These are phyloP conservation scores for Syngnathus floridae DNA, from an alignment of 2,113 vertebrate species.

Conservation along the genomic window DNA sequence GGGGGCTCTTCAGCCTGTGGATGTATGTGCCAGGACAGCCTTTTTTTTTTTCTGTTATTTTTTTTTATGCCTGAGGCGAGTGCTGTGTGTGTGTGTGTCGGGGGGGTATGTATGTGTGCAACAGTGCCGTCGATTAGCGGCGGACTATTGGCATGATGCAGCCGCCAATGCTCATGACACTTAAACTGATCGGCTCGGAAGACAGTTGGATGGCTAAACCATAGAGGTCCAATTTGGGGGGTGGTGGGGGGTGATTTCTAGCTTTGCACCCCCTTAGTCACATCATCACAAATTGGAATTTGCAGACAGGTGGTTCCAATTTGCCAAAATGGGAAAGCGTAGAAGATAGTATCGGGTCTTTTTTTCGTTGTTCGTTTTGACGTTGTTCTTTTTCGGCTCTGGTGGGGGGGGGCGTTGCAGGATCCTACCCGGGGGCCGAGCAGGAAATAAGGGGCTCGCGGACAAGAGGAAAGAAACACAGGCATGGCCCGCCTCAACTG, in stretches of 20 bases:
- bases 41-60: constrained; percentile 4
- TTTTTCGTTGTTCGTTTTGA: constrained; percentile 9
- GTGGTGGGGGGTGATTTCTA: constrained; percentile 35
- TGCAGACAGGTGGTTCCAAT: constrained; percentile 44
- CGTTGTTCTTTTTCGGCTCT: constrained; percentile 17
- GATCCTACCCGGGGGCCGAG: constrained; percentile 41
- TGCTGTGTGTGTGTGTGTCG: constrained; percentile 20
- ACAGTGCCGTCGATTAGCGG: constrained; percentile 53
- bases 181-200: constrained; percentile 54
- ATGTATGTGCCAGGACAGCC: constrained; percentile 56
- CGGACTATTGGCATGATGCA: constrained; percentile 57
- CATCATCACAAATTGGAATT: constrained; percentile 43
- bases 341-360: constrained; percentile 27
- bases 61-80: constrained; percentile 26
- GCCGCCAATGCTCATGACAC: constrained; percentile 55
- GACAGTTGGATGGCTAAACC: constrained; percentile 35
- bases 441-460: constrained; percentile 53
- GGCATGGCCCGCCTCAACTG: constrained; percentile 81
- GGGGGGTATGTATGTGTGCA: constrained; percentile 27
- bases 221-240: constrained; percentile 36
- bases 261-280: constrained; percentile 12
- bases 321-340: constrained; percentile 10
- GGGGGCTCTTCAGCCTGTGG: constrained; percentile 56
- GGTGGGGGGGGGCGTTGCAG: constrained; percentile 20
- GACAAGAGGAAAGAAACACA: constrained; percentile 50